Percentiles rank a stretch among this genome's conserved stretches.
These are phyloP conservation scores for Noctua janthina DNA, from an alignment of 2,888 invertebrate genomes.

Conservation along the genomic window DNA sequence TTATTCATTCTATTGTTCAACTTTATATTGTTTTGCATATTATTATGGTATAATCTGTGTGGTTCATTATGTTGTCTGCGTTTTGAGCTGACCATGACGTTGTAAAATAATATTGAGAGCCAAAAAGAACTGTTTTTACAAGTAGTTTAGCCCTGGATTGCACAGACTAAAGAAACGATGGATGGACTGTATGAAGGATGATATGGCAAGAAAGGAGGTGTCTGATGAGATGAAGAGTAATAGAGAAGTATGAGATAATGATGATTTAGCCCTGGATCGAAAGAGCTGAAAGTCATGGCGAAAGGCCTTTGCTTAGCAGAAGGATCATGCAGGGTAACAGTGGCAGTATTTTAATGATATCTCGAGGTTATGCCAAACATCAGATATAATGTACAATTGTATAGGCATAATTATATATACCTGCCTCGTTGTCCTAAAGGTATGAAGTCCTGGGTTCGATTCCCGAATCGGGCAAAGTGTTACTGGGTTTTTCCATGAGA, in stretches of 20 bases:
- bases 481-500: background rate
- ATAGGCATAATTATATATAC: background rate
- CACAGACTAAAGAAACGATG: background rate
- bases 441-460: no score
- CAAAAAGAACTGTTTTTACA: background rate
- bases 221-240: no score
- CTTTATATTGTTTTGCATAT: conserved; percentile 64
- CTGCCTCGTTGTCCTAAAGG: background rate
- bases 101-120: background rate
- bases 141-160: background rate
- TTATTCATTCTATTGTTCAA: conserved; percentile 70
- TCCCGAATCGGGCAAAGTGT: background rate
- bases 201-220: no score
- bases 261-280: background rate
- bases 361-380: background rate
- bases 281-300: background rate
- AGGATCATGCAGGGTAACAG: background rate
- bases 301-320: no score
- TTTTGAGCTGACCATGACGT: conserved; percentile 1
- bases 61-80: background rate
- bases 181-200: background rate
- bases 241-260: background rate
- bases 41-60: conserved; percentile 33
- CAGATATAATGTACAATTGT: background rate
- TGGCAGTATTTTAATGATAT: background rate